Evolutionary conservation across 2,797 vertebrate species (phyloP), one percentile per base, ranked within the genome.

Genomic region (Acipenser oxyrinchus): DNA sequence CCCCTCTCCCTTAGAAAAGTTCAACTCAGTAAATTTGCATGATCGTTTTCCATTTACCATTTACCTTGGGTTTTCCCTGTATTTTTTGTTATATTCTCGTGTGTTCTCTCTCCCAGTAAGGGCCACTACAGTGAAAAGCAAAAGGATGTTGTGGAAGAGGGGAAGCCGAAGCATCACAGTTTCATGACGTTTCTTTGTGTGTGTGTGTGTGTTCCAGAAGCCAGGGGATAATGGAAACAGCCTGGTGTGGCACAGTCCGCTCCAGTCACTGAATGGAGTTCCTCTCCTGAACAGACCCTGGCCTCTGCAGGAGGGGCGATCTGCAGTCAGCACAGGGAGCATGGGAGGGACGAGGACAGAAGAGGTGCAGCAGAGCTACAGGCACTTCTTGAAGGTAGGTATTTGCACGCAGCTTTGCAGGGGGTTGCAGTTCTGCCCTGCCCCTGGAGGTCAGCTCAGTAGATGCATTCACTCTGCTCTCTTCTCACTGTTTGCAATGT

Each of bases 331-430:
- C 78, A 51, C 89, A 89, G 88, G 84, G 72, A 73, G 67, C 77
- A 59, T 68, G 71, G 48, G 68, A 70, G 69, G 79, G 76, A 76
- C 77, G 75, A 81, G 81, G 79, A 65, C 74, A 57, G 67, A 58
- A 63, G 74, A 70, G 67, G 73, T 74, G 74, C 81, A 74, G 71
- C 63, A 70, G 58, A 69, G 71, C 66, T 68, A 60, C 63, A 68
- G 69, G 63, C 74, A 63, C 70, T 76, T 71, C 80, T 66, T 74
- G 65, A 77, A 89, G 89, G 89, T 91, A 85, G 84, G 63, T 66
- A 51, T 51, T 62, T 37, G 18, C 23, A 37, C 3, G 23, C 23
- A 37, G 23, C 23, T 2, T 37, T 37, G 23, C 23, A 37, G 23
- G 23, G 23, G 23, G 23, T 37, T 37, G 23, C 23, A 1, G 23